Percentiles rank a stretch among this genome's conserved stretches.
Evolutionary conservation across 64 coral and sea anemone genomes (phyloP).

Genomic region (Actinia equina): DNA sequence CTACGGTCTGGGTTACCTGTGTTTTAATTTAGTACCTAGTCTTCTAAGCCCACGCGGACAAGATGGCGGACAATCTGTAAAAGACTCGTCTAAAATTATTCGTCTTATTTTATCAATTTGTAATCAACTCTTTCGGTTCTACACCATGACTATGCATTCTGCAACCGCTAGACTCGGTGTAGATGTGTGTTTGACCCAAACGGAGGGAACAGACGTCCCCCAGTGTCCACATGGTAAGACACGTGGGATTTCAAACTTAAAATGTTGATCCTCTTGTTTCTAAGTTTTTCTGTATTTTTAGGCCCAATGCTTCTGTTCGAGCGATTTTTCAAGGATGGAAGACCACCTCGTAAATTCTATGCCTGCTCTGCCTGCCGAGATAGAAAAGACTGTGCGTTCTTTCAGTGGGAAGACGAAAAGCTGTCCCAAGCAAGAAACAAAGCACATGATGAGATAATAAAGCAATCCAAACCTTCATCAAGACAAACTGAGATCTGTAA

Average conservation of each 20-base stretch:
- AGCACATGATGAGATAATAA: conserved; percentile 73
- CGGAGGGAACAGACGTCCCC: conserved; percentile 35
- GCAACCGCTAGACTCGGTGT: conserved; percentile 68
- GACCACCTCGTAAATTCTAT: conserved; percentile 55
- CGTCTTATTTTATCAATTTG: not conserved
- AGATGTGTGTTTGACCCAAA: conserved; percentile 63
- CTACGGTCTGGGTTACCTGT: not conserved
- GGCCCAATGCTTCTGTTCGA: conserved; percentile 98
- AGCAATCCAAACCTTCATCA: conserved; percentile 14
- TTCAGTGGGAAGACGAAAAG: conserved; percentile 94
- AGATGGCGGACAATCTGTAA: conserved; percentile 13
- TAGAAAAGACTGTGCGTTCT: conserved; percentile 88
- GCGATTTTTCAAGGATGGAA: conserved; percentile 80
- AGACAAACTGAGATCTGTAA: not conserved
- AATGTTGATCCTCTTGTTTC: not conserved
- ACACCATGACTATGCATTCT: conserved; percentile 31
- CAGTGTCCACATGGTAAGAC: conserved; percentile 81
- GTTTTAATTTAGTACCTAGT: not conserved
- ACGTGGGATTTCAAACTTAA: not conserved
- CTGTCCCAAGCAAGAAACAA: conserved; percentile 60
- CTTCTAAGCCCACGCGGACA: not conserved
- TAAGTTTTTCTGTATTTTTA: conserved; percentile 26
- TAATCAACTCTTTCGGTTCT: not conserved
- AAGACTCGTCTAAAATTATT: not conserved
- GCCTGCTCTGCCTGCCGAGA: conserved; percentile 91